Evolutionary conservation across 1,140 invertebrate species (phyloP).

Genomic region (Colletes latitarsis): DNA sequence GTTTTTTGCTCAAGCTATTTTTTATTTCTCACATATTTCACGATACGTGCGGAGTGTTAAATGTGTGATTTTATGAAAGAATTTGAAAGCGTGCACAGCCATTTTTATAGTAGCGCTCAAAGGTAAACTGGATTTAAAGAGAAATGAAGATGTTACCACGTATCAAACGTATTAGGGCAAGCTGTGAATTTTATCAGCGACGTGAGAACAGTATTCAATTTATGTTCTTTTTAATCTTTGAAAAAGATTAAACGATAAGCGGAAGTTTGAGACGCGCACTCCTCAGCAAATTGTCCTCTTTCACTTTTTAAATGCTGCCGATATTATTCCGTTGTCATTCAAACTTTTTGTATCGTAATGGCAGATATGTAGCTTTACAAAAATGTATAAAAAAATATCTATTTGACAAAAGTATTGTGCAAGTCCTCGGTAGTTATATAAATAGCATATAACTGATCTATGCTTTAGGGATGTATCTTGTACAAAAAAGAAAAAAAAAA

Average conservation of each 20-base stretch:
- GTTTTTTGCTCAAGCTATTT: constrained; percentile 69
- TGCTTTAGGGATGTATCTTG: constrained; percentile 54
- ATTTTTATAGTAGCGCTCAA: constrained; percentile 63
- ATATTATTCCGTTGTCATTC: constrained; percentile 37
- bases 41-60: constrained; percentile 63
- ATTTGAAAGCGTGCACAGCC: constrained; percentile 57
- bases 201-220: constrained; percentile 24
- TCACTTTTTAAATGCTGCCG: constrained; percentile 51
- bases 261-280: constrained; percentile 28
- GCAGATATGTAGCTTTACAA: constrained; percentile 38
- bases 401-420: constrained; percentile 43
- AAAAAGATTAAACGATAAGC: constrained; percentile 14
- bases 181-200: constrained; percentile 22
- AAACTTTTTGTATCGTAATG: constrained; percentile 40
- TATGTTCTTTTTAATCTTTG: constrained; percentile 31
- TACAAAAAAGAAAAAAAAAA: constrained; percentile 46
- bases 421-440: constrained; percentile 43
- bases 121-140: constrained; percentile 39
- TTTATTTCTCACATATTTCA: constrained; percentile 61
- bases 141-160: constrained; percentile 5
- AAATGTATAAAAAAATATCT: constrained; percentile 25
- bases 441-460: constrained; percentile 41
- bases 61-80: constrained; percentile 61
- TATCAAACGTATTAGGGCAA: constrained; percentile 27
- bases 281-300: constrained; percentile 28